Evolutionary conservation across 2,113 vertebrate species (phyloP), one percentile per base, ranked within the genome.

Genomic region (Platycercus adscitus): DNA sequence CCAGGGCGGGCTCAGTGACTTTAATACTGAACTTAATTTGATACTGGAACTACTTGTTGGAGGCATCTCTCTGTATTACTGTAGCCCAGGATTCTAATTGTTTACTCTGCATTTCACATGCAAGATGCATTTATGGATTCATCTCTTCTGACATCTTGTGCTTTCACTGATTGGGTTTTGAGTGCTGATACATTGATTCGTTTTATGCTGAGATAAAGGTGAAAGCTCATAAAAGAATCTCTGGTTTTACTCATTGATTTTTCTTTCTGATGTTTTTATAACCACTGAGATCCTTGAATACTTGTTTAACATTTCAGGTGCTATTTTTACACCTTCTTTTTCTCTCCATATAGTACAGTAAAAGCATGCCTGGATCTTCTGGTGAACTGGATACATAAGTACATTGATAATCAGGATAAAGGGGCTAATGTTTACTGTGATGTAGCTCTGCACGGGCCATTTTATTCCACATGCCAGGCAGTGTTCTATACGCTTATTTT

Each of bases 401-500:
- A 99, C 98, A 99, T 99, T 19, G 98, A 99, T 96, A 98, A 97
- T 82, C 99, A 99, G 97, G 99, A 99, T 94, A 95, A 93, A 5
- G 98, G 98, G 23, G 89, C 98, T 43, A 98, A 97, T 75, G 98
- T 98, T 21, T 99, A 98, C 93, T 99, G 99, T 87, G 99, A 99
- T 35, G 94, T 99, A 77, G 97, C 97, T 71, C 97, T 99, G n/a
- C 99, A 99, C 0, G 99, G 99, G 7, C 98, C 99, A 0, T 99
- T 99, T 97, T 99, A 99, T 77, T 97, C 98, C 4, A 97, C 98
- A 0, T 99, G 99, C 94, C 99, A 99, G 98, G 98, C 99, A 1
- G 98, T 98, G 52, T 99, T 99, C 97, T 99, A 99, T 95, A 98
- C 98, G 0, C 96, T 99, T 26, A 95, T 99, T 93, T 99, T 99